Percentiles rank a stretch among this genome's conserved stretches.
Evolutionary conservation across 2,888 invertebrate genomes (phyloP).

Genomic region (Octodonta nipae): DNA sequence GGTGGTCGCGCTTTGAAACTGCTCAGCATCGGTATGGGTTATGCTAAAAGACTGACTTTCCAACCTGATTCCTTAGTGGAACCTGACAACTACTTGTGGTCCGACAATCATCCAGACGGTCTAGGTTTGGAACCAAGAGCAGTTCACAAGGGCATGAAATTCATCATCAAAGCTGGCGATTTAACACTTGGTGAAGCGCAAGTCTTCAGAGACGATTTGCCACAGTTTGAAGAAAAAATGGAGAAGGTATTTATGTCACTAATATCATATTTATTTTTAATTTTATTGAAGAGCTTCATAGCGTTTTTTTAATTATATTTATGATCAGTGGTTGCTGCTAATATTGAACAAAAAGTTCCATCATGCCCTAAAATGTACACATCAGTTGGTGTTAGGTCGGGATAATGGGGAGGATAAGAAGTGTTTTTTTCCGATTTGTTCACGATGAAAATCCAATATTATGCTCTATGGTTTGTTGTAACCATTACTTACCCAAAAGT

Average conservation of each 20-base stretch:
- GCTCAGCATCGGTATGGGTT: conserved; percentile 58
- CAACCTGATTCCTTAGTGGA: conserved; percentile 46
- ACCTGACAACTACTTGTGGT: conserved; percentile 62
- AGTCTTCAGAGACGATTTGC: conserved; percentile 54
- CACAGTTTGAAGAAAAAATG: conserved; percentile 52
- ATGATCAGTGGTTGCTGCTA: too few relatives aligned
- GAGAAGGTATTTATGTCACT: conserved; percentile 39
- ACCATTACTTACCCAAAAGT: too few relatives aligned
- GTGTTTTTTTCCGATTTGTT: too few relatives aligned
- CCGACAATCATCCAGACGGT: conserved; percentile 61
- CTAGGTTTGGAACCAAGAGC: conserved; percentile 55
- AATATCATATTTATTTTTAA: neutral
- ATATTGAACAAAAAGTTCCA: too few relatives aligned
- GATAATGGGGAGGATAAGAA: too few relatives aligned
- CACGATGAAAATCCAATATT: too few relatives aligned
- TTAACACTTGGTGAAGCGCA: conserved; percentile 50
- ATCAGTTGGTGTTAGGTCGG: too few relatives aligned
- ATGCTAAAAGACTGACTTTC: conserved; percentile 63
- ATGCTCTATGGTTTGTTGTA: too few relatives aligned
- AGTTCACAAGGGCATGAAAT: conserved; percentile 52
- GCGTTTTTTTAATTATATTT: conserved; percentile 1
- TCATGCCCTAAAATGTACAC: too few relatives aligned
- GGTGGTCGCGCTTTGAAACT: conserved; percentile 49
- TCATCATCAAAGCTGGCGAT: conserved; percentile 44
- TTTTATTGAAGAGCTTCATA: neutral